These are phyloP conservation scores for Piscicola geometra DNA, from an alignment of 2,888 invertebrate species.

Conservation along the genomic window DNA sequence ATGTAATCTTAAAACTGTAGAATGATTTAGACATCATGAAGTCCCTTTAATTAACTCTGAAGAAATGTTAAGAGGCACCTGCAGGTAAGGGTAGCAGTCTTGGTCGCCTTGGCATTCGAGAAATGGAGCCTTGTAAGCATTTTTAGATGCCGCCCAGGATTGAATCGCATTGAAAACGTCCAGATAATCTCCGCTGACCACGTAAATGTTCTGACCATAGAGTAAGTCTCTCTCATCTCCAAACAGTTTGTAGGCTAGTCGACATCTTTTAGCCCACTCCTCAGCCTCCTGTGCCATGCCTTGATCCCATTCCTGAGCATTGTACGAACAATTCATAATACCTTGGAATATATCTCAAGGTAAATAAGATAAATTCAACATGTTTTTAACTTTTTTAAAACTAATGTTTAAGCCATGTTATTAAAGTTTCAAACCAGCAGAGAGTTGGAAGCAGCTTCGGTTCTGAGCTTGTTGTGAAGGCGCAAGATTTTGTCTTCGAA, in stretches of 20 bases:
- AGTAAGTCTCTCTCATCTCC: not conserved
- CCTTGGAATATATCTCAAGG: not conserved
- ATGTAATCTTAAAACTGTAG: too few relatives aligned
- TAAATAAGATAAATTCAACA: not conserved
- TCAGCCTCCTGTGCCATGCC: not conserved
- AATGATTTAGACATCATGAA: too few relatives aligned
- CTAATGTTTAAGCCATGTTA: not conserved
- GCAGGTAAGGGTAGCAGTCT: constrained; percentile 9
- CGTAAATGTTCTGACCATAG: not conserved
- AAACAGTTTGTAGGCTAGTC: not conserved
- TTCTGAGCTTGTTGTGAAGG: not conserved
- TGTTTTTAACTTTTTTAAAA: not conserved
- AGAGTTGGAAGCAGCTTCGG: not conserved
- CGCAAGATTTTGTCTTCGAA: not conserved
- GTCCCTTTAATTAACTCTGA: too few relatives aligned
- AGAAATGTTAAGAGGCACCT: not conserved
- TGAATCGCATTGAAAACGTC: not conserved
- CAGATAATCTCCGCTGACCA: not conserved
- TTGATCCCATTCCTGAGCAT: not conserved
- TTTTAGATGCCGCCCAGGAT: not conserved
- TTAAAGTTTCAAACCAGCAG: not conserved
- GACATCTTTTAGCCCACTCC: constrained; percentile 1
- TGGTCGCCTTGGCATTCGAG: not conserved
- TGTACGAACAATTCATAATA: too few relatives aligned
- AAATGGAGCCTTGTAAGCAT: not conserved